Conservation (phyloP, 1,140 invertebrate species). For the Eubasilissa regina region DNA sequence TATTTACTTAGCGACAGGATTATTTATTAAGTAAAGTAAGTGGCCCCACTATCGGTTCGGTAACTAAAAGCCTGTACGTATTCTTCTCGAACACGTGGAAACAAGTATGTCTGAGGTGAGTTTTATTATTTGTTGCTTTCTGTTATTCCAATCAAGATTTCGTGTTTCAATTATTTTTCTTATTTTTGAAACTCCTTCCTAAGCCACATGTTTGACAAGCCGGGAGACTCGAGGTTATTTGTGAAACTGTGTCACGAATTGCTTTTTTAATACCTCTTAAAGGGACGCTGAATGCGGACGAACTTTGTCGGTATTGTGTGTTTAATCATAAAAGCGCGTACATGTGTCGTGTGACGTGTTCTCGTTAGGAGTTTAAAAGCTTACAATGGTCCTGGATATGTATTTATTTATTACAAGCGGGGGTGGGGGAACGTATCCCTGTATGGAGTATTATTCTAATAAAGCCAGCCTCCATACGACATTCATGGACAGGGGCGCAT, state of each 20-base stretch:
- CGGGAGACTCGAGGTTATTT: too few species aligned
- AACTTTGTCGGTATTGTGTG: too few species aligned
- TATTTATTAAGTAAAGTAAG: constrained; percentile 51
- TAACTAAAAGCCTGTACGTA: constrained; percentile 17
- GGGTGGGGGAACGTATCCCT: background rate
- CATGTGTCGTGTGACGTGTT: constrained; percentile 27
- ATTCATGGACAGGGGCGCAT: constrained; percentile 2
- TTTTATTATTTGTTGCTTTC: too few species aligned
- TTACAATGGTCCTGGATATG: constrained; percentile 13
- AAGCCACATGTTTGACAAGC: too few species aligned
- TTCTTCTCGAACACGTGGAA: background rate
- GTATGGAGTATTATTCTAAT: constrained; percentile 19
- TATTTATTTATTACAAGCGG: constrained; percentile 37
- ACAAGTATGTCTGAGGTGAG: too few species aligned
- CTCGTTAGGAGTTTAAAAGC: constrained; percentile 27
- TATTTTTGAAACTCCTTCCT: too few species aligned
- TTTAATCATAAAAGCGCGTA: constrained; percentile 1
- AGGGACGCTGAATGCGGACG: too few species aligned
- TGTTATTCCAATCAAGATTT: too few species aligned
- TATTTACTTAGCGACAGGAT: constrained; percentile 57
- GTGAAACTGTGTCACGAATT: too few species aligned
- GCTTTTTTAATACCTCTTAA: too few species aligned
- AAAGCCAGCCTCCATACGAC: background rate
- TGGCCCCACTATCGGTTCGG: background rate
- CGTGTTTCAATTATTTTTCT: too few species aligned